These are phyloP conservation scores for Pharmacophagus antenor DNA, from an alignment of 2,888 invertebrate genomes.

Conservation along the genomic window DNA sequence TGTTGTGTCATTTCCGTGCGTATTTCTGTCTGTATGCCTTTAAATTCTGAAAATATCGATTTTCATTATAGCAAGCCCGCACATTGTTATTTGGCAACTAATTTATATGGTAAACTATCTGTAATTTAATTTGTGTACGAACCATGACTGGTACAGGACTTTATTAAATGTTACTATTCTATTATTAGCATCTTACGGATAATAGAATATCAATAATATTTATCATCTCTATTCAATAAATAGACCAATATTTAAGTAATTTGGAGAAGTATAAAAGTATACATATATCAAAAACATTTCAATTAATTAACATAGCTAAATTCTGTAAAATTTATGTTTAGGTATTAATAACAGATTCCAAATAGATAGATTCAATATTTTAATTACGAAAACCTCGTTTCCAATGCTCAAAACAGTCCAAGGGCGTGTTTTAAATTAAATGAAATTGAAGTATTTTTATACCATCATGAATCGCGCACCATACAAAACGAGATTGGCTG, in stretches of 20 bases:
- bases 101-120: neutral
- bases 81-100: no score
- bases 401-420: neutral
- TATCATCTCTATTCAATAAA: no score
- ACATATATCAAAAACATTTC: no score
- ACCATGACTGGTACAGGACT: neutral
- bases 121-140: neutral
- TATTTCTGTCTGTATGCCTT: neutral
- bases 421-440: conserved; percentile 7
- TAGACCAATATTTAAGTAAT: no score
- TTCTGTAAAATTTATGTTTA: neutral
- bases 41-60: no score
- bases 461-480: conserved; percentile 14
- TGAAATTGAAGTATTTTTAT: conserved; percentile 15
- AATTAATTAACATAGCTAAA: neutral
- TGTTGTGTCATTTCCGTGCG: neutral
- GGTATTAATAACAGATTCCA: neutral
- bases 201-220: no score
- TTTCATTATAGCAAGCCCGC: no score
- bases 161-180: neutral
- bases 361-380: neutral
- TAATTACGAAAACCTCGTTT: neutral
- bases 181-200: no score
- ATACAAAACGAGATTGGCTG: conserved; percentile 19
- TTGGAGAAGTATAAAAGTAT: no score